Conservation (phyloP, 2,888 invertebrate genomes). For the Mythimna lalbum region DNA sequence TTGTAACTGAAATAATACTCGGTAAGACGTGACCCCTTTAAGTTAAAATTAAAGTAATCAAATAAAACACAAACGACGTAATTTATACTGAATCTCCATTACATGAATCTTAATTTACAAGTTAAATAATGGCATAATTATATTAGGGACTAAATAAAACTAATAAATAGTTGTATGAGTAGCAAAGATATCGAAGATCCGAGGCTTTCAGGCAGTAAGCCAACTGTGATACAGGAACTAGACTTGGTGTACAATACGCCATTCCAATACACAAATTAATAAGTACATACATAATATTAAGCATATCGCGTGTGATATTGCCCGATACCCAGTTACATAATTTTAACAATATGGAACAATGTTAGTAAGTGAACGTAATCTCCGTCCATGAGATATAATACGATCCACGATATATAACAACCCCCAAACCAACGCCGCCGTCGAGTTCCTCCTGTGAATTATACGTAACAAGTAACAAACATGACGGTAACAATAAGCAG, state of each 20-base stretch:
- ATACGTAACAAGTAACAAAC: constrained; percentile 43
- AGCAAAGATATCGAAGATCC: constrained; percentile 25
- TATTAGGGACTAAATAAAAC: constrained; percentile 49
- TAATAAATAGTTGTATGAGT: constrained; percentile 36
- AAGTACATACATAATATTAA: constrained; percentile 55
- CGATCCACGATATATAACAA: constrained; percentile 55
- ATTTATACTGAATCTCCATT: constrained; percentile 37
- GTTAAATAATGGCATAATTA: constrained; percentile 41
- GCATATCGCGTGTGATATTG: constrained; percentile 57
- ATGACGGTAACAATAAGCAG: constrained; percentile 34
- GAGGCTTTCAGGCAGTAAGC: constrained; percentile 57
- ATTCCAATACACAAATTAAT: constrained; percentile 53
- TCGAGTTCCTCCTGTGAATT: constrained; percentile 47
- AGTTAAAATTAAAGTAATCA: constrained; percentile 21
- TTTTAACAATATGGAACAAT: constrained; percentile 52
- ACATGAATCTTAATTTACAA: constrained; percentile 19
- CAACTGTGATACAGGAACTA: constrained; percentile 62
- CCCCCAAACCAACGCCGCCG: constrained; percentile 51
- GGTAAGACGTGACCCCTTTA: constrained; percentile 18
- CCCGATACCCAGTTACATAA: constrained; percentile 36
- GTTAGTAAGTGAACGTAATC: constrained; percentile 69
- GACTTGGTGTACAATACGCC: constrained; percentile 30
- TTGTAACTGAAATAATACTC: constrained; percentile 49
- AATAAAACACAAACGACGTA: constrained; percentile 37
- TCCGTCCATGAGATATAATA: constrained; percentile 84